Conservation (phyloP, 2,113 vertebrate species). For the Panthera leo region DNA sequence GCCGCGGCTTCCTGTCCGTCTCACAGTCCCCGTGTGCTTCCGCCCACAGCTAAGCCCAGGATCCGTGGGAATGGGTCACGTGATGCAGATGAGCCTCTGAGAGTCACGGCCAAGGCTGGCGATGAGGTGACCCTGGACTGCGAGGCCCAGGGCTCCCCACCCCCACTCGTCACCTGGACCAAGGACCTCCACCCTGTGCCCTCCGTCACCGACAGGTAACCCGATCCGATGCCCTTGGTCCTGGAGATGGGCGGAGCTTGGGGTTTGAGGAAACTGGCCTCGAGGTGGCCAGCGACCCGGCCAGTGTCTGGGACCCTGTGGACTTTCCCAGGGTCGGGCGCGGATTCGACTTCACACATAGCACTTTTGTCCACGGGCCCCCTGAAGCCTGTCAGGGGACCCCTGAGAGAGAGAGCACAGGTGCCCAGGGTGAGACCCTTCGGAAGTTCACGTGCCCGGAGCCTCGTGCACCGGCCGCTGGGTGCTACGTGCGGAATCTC, state of each 20-base stretch:
- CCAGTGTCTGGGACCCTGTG: not conserved
- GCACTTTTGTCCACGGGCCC: not conserved
- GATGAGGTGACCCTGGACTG: conserved; percentile 91
- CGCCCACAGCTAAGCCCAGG: conserved; percentile 87
- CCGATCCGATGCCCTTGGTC: accelerated
- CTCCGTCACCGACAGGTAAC: conserved; percentile 86
- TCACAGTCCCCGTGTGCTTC: accelerated
- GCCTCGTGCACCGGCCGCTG: accelerated
- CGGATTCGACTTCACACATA: accelerated
- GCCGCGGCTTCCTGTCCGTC: not conserved
- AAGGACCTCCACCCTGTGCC: conserved; percentile 86
- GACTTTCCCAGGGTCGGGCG: accelerated
- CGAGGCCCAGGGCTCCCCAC: conserved; percentile 88
- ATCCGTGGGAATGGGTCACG: conserved; percentile 80
- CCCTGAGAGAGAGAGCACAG: not conserved
- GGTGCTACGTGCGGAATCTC: accelerated
- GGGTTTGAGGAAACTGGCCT: not conserved
- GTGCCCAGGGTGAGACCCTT: not conserved
- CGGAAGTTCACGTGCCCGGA: accelerated
- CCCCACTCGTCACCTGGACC: conserved; percentile 91
- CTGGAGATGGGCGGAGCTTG: not conserved
- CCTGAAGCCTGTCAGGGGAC: not conserved
- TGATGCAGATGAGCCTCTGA: conserved; percentile 63
- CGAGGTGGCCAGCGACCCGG: not conserved
- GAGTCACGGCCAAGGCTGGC: conserved; percentile 85